phyloP scores from a whole-genome alignment of 1,140 invertebrate genomes.

The Pachyrhynchus sulphureomaculatus region DNA sequence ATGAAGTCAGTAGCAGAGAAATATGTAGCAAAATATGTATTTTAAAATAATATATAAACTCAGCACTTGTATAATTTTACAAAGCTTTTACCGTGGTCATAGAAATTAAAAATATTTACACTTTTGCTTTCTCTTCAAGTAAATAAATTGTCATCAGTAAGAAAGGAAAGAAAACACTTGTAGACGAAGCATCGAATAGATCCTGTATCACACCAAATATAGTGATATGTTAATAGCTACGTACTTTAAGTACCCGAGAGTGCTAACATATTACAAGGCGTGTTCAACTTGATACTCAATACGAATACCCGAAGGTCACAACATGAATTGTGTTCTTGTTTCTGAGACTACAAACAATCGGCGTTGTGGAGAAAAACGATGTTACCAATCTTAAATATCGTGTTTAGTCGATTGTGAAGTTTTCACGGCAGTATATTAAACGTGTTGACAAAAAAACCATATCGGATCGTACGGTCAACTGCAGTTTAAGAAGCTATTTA shows the following conservation, averaged over 20 bases:
- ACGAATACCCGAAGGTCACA: conserved; percentile 10
- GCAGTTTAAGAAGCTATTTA: conserved; percentile 17
- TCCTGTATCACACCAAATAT: conserved; percentile 1
- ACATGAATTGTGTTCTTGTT: conserved; percentile 15
- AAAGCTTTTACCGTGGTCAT: too few species aligned
- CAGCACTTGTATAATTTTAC: too few species aligned
- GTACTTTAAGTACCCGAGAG: conserved; percentile 5
- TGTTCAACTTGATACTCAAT: not conserved
- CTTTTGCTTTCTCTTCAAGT: too few species aligned
- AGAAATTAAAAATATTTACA: too few species aligned
- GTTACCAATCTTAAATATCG: conserved; percentile 9
- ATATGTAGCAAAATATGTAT: too few species aligned
- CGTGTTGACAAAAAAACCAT: conserved; percentile 20
- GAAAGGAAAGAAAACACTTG: too few species aligned
- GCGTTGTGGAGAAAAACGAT: conserved; percentile 7
- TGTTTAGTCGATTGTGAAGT: conserved; percentile 32
- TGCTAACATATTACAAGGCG: conserved; percentile 13
- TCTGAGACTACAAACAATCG: not conserved
- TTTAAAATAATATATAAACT: too few species aligned
- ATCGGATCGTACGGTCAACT: conserved; percentile 20
- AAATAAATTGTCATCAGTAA: too few species aligned
- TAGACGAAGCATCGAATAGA: too few species aligned
- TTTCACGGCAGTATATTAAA: conserved; percentile 27
- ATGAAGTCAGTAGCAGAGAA: too few species aligned
- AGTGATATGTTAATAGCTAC: conserved; percentile 13